These are phyloP conservation scores for Rachycentron canadum DNA, from an alignment of 2,797 vertebrate genomes.

Conservation along the genomic window DNA sequence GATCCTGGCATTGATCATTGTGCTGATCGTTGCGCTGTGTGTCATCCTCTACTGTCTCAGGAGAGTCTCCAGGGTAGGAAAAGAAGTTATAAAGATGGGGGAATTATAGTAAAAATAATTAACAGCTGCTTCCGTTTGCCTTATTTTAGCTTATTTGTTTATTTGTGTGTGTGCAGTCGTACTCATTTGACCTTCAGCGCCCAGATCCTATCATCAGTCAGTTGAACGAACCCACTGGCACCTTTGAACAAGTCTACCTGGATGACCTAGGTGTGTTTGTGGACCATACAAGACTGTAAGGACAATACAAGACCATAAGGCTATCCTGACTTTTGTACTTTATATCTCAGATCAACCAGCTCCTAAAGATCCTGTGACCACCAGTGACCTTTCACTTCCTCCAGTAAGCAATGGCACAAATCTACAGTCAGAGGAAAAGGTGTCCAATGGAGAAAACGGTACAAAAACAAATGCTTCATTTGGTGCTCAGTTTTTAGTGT, in stretches of 20 bases:
- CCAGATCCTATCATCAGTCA: not conserved
- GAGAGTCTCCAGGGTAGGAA: slow-evolving; percentile 60
- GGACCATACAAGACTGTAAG: not conserved
- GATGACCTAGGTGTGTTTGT: slow-evolving; percentile 68
- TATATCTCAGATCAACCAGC: slow-evolving; percentile 37
- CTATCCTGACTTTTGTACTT: not conserved
- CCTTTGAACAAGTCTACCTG: slow-evolving; percentile 68
- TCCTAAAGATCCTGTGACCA: slow-evolving; percentile 19
- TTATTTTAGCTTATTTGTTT: not conserved
- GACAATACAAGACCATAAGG: accelerated
- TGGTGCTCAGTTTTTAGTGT: accelerated
- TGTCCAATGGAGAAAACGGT: slow-evolving; percentile 39
- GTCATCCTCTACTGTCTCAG: slow-evolving; percentile 69
- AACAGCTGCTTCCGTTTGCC: not conserved
- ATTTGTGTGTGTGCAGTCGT: slow-evolving; percentile 46
- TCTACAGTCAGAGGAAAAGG: slow-evolving; percentile 29
- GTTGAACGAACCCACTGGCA: slow-evolving; percentile 47
- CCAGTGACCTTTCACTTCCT: slow-evolving; percentile 28
- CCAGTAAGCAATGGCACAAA: slow-evolving; percentile 49
- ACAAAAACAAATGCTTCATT: not conserved
- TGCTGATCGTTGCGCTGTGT: slow-evolving; percentile 55
- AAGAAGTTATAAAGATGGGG: no score
- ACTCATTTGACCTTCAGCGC: slow-evolving; percentile 75
- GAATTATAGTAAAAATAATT: not conserved
- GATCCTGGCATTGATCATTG: slow-evolving; percentile 61